Evolutionary conservation across 2,113 vertebrate species (phyloP).

Genomic region (Passer domesticus): DNA sequence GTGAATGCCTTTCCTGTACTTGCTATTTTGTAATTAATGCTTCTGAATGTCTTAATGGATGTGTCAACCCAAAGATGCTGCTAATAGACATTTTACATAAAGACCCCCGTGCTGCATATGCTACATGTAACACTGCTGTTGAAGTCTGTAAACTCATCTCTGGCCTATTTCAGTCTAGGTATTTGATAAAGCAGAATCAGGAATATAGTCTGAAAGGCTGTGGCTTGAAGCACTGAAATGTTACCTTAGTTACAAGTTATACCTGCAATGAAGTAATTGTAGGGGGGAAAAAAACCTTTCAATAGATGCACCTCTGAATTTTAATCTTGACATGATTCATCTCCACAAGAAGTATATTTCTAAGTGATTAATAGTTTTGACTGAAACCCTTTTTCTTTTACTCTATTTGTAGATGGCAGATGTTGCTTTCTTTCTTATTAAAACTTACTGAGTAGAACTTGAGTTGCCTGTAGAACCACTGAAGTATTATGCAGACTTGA

Average conservation of each 20-base stretch:
- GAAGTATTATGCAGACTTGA: constrained; percentile 36
- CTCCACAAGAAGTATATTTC: background rate
- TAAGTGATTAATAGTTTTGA: background rate
- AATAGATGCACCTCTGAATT: background rate
- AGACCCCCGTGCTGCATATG: constrained; percentile 26
- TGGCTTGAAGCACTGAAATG: constrained; percentile 44
- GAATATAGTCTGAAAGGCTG: constrained; percentile 1
- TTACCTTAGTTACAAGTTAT: background rate
- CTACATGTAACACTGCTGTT: constrained; percentile 24
- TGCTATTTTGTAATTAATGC: constrained; percentile 56
- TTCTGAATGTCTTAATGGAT: constrained; percentile 68
- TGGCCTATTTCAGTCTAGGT: background rate
- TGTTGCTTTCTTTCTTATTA: constrained; percentile 12
- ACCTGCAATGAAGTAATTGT: constrained; percentile 16
- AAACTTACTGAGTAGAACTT: background rate
- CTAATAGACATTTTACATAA: constrained; percentile 54
- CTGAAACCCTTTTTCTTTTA: background rate
- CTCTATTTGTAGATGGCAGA: constrained; percentile 19
- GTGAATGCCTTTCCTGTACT: constrained; percentile 37
- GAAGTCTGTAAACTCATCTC: constrained; percentile 24
- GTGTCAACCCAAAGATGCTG: constrained; percentile 77
- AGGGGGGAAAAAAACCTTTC: background rate
- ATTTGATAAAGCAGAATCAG: constrained; percentile 33
- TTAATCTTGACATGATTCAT: background rate
- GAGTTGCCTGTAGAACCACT: constrained; percentile 42